phyloP scores from a whole-genome alignment of 2,113 vertebrate genomes.

The Raja brachyura region DNA sequence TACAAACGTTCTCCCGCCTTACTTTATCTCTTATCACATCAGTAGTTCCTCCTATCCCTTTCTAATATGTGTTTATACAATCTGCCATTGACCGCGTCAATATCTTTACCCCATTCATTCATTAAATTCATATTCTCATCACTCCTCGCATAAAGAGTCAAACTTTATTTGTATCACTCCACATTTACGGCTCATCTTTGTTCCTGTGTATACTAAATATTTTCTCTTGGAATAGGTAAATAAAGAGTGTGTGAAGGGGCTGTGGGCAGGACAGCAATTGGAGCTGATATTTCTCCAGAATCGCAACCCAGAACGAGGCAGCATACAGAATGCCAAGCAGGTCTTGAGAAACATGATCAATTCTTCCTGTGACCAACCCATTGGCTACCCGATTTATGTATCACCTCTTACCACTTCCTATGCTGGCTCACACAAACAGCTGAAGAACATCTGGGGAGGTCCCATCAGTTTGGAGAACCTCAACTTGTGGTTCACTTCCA shows the following conservation, averaged over 20 bases:
- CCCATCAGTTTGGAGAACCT: slow-evolving; percentile 76
- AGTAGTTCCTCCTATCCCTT: background rate
- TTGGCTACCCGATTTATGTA: slow-evolving; percentile 97
- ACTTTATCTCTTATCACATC: background rate
- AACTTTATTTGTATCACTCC: no score
- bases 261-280: slow-evolving; percentile 96
- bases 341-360: slow-evolving; percentile 93
- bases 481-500: slow-evolving; percentile 77
- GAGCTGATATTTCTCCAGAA: slow-evolving; percentile 93
- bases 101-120: background rate
- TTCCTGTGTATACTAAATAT: background rate
- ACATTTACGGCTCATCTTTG: no score
- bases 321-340: slow-evolving; percentile 97
- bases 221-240: slow-evolving; percentile 68
- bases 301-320: slow-evolving; percentile 88
- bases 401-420: slow-evolving; percentile 93
- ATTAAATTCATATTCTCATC: background rate
- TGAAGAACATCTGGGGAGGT: slow-evolving; percentile 74
- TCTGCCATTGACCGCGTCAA: background rate
- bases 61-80: background rate
- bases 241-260: slow-evolving; percentile 87
- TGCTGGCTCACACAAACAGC: slow-evolving; percentile 78
- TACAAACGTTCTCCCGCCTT: background rate
- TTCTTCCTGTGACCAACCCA: slow-evolving; percentile 93
- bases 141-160: background rate